Base-by-base conservation (phyloP, 2,113 vertebrate species). In the Sorex araneus region DNA sequence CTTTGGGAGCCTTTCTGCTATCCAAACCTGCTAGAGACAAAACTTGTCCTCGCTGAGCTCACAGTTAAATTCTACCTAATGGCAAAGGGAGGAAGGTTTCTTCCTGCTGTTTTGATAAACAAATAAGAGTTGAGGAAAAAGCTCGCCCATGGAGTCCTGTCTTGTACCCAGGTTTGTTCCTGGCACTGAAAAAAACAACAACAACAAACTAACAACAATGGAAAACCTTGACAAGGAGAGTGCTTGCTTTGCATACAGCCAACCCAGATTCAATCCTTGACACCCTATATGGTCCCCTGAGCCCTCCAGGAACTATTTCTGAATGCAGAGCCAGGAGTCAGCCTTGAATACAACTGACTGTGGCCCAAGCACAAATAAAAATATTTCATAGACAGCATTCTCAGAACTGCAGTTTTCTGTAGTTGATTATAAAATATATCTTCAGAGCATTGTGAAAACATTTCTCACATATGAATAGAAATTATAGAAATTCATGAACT, bases 401-500 rank as follows among this genome's bases (percentile, higher is more conserved):
- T 71, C 30, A 91, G 60, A 80, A 66, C 11, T 85, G 28, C 4
- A 57, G 27, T 64, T 91, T 84, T 89, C 36, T 60, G 87, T 76
- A 36, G 11, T 28, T 69, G 32, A 64, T 83, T 73, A 75, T 83
- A 76, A 89, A 94, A 74, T 89, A 70, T 40, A 67, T 21, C 76
- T 70, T 89, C 21, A 69, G 9, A 47, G 28, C 12, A 83, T 67
- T 79, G 6, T 57, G 25, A 89, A 91, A 91, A 64, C 32, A 86
- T 43, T 67, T 28, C 57, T n/a, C 32, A 87, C 23, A 73, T 27
- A 36, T 81, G 89, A 92, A 67, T 70, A 70, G 23, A 88, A 66
- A 66, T 30, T 30, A 66, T 2, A 30, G 27, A 66, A 85, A 57
- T 19, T 32, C n/a, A 90, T 79, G 25, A 12, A 1, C 10, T 27